phyloP scores from a whole-genome alignment of 2,113 vertebrate genomes.

The Platycercus adscitus region DNA sequence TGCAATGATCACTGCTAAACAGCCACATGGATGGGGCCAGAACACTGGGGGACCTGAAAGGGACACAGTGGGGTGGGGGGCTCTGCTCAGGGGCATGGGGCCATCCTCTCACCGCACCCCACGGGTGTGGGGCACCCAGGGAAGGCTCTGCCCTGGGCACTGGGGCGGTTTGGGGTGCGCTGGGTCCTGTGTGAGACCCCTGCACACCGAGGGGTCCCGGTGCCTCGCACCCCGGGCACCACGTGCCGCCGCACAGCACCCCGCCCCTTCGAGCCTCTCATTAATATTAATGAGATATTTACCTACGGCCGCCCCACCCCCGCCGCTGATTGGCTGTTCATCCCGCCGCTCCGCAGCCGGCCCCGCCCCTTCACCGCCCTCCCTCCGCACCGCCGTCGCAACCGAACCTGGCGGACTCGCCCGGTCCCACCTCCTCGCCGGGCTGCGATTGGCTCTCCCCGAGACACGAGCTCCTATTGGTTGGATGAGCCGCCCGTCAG shows the following conservation, averaged over 20 bases:
- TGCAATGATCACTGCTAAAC: fast-evolving
- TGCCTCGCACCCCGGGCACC: background rate
- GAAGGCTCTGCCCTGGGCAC: background rate
- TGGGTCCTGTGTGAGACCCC: background rate
- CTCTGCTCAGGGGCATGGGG: background rate
- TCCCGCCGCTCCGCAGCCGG: background rate
- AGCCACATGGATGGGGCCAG: too few relatives aligned
- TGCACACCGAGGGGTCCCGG: background rate
- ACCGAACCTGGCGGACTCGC: background rate
- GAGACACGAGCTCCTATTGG: background rate
- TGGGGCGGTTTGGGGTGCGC: background rate
- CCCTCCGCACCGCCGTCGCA: background rate
- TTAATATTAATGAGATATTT: background rate
- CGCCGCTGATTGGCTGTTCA: background rate
- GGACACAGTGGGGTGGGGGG: too few relatives aligned
- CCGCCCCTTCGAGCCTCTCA: background rate
- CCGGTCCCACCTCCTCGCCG: background rate
- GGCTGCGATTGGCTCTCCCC: too few relatives aligned
- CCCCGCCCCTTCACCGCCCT: background rate
- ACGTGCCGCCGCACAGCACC: background rate
- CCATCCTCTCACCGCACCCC: background rate
- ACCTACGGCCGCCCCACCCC: background rate
- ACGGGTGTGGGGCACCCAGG: background rate
- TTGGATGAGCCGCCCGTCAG: background rate
- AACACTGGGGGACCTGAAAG: fast-evolving